Conservation (phyloP, 2,113 vertebrate genomes). For the Tetrao urogallus region DNA sequence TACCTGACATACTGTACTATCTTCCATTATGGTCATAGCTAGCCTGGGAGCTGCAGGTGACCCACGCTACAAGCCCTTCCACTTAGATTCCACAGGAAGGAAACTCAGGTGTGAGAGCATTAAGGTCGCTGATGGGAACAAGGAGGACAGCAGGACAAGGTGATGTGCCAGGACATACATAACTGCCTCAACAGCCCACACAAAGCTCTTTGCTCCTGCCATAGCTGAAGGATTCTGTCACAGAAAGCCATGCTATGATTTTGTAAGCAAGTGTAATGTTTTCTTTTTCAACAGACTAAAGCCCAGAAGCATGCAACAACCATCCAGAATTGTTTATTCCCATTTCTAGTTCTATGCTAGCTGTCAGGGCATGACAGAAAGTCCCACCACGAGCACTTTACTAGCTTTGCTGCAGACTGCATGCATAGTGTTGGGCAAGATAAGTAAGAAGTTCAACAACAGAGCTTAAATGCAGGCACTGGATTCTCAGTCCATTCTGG, state of each 20-base stretch:
- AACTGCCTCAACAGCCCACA: neutral
- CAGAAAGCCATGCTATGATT: neutral
- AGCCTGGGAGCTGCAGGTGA: neutral
- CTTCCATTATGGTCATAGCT: neutral
- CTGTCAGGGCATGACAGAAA: neutral
- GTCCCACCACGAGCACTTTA: neutral
- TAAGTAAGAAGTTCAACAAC: neutral
- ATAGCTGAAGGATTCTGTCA: neutral
- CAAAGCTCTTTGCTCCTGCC: neutral
- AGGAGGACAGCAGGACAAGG: neutral
- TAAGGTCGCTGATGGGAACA: neutral
- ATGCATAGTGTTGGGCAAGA: neutral
- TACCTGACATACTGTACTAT: neutral
- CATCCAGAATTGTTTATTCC: neutral
- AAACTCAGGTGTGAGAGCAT: neutral
- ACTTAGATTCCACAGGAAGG: neutral
- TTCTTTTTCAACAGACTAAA: neutral
- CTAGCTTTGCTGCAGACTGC: neutral
- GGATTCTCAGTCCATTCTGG: neutral
- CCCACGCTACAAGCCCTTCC: neutral
- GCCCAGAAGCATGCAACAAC: neutral
- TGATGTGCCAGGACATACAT: accelerated
- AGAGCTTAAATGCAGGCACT: neutral
- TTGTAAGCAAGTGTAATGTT: neutral
- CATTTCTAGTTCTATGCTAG: neutral